phyloP scores from a whole-genome alignment of 2,888 invertebrate species.

The Bugula neritina region DNA sequence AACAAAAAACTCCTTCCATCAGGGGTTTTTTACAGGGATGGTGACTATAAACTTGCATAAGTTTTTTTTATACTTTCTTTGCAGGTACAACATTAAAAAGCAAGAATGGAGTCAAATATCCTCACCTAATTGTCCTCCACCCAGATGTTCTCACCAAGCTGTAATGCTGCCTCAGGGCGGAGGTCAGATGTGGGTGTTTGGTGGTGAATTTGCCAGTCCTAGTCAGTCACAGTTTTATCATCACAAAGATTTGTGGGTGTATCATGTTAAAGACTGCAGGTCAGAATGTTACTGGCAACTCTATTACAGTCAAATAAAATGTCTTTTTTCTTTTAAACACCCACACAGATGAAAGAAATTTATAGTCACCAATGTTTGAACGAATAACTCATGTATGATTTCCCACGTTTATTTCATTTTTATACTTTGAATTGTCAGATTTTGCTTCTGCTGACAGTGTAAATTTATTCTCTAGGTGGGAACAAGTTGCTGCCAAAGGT shows the following conservation, averaged over 20 bases:
- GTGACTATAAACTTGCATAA: too few species aligned
- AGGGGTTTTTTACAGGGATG: too few species aligned
- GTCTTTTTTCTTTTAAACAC: not conserved
- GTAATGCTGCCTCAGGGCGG: conserved; percentile 69
- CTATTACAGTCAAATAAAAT: too few species aligned
- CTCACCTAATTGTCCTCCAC: conserved; percentile 78
- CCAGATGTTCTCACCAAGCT: conserved; percentile 82
- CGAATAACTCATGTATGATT: too few species aligned
- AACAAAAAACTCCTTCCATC: too few species aligned
- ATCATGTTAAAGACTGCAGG: conserved; percentile 58
- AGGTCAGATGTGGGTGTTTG: conserved; percentile 73
- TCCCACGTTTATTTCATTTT: too few species aligned
- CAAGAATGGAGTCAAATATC: conserved; percentile 74
- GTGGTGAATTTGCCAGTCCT: conserved; percentile 86
- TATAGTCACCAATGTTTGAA: not conserved
- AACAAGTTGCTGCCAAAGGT: conserved; percentile 55
- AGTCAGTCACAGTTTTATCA: conserved; percentile 87
- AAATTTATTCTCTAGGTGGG: conserved; percentile 21
- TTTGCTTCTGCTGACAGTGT: too few species aligned
- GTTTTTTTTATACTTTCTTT: too few species aligned
- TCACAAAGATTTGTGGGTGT: conserved; percentile 84
- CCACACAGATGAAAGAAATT: not conserved
- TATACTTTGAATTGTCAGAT: too few species aligned
- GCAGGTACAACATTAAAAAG: conserved; percentile 66
- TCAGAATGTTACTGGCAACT: not conserved